phyloP scores from a whole-genome alignment of 2,113 vertebrate genomes.

The Coracopsis vasa region DNA sequence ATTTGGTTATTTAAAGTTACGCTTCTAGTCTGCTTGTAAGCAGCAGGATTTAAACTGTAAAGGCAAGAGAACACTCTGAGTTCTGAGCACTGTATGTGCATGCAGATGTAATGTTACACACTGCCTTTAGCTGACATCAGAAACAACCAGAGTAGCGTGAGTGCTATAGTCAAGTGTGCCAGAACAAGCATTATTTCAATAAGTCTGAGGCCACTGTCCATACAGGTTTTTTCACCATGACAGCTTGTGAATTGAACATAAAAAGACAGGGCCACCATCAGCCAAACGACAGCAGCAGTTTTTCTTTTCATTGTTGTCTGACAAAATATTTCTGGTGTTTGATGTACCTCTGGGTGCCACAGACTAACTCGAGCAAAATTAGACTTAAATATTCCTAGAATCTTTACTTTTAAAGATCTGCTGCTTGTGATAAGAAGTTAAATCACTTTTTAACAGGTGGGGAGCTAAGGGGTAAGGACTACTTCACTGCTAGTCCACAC shows the following conservation, averaged over 20 bases:
- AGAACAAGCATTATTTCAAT: neutral
- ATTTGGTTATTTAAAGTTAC: neutral
- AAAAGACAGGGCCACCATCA: neutral
- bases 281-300: neutral
- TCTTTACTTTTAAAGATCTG: neutral
- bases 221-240: neutral
- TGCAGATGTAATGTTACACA: neutral
- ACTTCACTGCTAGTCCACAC: neutral
- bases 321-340: neutral
- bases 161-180: neutral
- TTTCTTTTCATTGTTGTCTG: neutral
- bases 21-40: neutral
- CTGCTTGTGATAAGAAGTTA: neutral
- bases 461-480: neutral
- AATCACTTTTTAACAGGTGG: neutral
- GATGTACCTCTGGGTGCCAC: rapidly evolving
- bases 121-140: neutral
- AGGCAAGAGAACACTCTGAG: neutral
- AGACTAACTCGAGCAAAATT: neutral
- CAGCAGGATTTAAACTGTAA: neutral
- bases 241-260: neutral
- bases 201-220: neutral
- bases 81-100: neutral
- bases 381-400: neutral
- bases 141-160: neutral